Base-by-base conservation (phyloP, 2,888 invertebrate genomes). In the Torymus auratus region DNA sequence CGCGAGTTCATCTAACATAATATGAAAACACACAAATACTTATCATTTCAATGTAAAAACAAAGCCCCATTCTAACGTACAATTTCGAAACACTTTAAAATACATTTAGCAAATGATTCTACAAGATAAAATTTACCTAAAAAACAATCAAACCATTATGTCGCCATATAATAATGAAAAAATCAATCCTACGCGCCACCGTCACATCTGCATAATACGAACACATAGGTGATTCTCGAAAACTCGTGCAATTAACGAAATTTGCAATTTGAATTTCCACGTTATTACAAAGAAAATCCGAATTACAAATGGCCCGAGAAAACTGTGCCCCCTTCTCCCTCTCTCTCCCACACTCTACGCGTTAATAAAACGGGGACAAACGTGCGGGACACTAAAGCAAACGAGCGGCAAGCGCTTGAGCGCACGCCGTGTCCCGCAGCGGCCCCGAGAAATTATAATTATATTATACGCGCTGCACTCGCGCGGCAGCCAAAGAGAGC, bases 361-460 rank as follows among this genome's bases (percentile, higher is more conserved):
- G 60, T 72, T 72, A 67, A 72, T 72, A 72, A 65, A 78, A 72
- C 52, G 53, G 53, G 20, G 64, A 56, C 53, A 53, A 20, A 65
- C 67, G 58, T 20, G 72, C 64, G 64, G 62, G 55, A 55, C 28
- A 55, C 72, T 69, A 62, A 62, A 69, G 76, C 69, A 55, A 69
- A 69, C 68, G 76, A 68, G 61, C 60, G 60, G 41, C 41, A 5
- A 4, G 15, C 41, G 11, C 17, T n/a, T 15, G 23, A 17, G 64
- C 62, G 70, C 7, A n/a, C n/a, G n/a, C 50, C 41, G 7, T 41
- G 7, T 41, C 41, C 41, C 41, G 41, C 41, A 10, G 5, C 41
- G 41, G 7, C 41, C 41, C 23, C 61, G 60, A 60, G 60, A 72
- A 78, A 78, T 78, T 78, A 72, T 78, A 72, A 78, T 78, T 72